Base-by-base conservation (phyloP, 2,797 vertebrate genomes). In the Nothura maculosa region DNA sequence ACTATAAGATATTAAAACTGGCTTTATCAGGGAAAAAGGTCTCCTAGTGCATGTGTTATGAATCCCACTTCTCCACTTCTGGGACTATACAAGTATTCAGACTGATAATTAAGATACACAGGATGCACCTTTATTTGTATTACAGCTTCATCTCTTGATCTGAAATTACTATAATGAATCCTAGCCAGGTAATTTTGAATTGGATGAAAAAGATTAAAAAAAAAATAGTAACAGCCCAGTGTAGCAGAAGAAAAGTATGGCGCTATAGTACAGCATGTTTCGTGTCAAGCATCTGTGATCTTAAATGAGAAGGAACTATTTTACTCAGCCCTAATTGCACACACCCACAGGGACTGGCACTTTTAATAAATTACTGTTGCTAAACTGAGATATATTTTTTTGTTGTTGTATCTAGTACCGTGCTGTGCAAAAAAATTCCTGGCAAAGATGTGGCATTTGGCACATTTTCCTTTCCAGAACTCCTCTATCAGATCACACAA, bases 391-490 rank as follows among this genome's bases (percentile, higher is more conserved):
- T 89, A 79, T 21, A 7, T 6, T 47, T 66, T 76, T 72, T 68
- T 78, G 32, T 63, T 81, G 28, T 57, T 85, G 68, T 57, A 62
- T 6, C 2, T 50, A 15, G 74, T 22, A 57, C 67, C 55, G 43
- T 3, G 4, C 81, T 75, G 66, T 69, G 67, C 68, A 88, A 81
- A 68, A 79, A 89, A 91, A 77, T 34, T 12, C 72, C 70, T 70
- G 72, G 66, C 93, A 92, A 93, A 87, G 20, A 36, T 89, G 54
- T 77, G 54, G 17, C 61, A 3, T 67, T 91, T 92, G 92, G 61
- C 42, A 48, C 3, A 6, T 20, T 63, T 84, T 89, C 86, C 66
- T 91, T 89, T 36, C 55, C 30, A 79, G 70, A 77, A 4, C 27
- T 70, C 48, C 62, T 81, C 10, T 64, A 30, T 50, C 6, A 5